Evolutionary conservation across 1,140 invertebrate species (phyloP).

Genomic region (Drosophila arizonae): DNA sequence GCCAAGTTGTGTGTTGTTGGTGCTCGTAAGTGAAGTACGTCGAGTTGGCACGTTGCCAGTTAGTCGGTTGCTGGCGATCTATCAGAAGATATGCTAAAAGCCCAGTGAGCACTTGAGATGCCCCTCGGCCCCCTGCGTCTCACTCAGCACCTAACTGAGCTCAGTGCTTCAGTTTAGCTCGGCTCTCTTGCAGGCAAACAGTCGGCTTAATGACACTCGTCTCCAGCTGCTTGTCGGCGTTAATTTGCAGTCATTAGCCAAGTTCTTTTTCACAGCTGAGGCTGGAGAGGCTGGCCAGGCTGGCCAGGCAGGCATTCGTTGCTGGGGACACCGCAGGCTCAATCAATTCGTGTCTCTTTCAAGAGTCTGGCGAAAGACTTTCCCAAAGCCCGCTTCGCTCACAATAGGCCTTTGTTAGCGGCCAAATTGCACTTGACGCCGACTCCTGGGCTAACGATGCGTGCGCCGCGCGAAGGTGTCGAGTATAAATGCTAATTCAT

Average conservation of each 20-base stretch:
- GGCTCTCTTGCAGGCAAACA: slow-evolving; percentile 50
- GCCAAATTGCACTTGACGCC: slow-evolving; percentile 72
- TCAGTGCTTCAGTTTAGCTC: neutral
- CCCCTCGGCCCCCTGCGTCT: neutral
- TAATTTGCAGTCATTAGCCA: slow-evolving; percentile 77
- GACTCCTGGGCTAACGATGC: slow-evolving; percentile 74
- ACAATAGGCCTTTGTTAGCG: slow-evolving; percentile 75
- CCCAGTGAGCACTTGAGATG: slow-evolving; percentile 57
- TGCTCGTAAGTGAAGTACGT: slow-evolving; percentile 62
- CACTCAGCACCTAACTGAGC: neutral
- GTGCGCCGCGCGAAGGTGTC: slow-evolving; percentile 21
- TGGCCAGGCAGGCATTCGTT: neutral
- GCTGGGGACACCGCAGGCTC: slow-evolving; percentile 36
- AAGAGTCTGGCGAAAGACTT: slow-evolving; percentile 48
- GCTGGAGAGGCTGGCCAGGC: neutral
- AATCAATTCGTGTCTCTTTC: slow-evolving; percentile 72
- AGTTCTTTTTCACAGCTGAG: slow-evolving; percentile 44
- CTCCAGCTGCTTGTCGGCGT: slow-evolving; percentile 62
- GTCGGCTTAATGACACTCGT: slow-evolving; percentile 73
- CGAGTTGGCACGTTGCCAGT: slow-evolving; percentile 36
- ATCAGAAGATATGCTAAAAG: slow-evolving; percentile 78
- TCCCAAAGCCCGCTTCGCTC: slow-evolving; percentile 43
- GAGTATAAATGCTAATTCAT: slow-evolving; percentile 75
- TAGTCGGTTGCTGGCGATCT: slow-evolving; percentile 56
- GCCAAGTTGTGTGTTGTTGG: slow-evolving; percentile 27